phyloP scores from a whole-genome alignment of 2,888 invertebrate genomes.

The Ochropleura plecta region DNA sequence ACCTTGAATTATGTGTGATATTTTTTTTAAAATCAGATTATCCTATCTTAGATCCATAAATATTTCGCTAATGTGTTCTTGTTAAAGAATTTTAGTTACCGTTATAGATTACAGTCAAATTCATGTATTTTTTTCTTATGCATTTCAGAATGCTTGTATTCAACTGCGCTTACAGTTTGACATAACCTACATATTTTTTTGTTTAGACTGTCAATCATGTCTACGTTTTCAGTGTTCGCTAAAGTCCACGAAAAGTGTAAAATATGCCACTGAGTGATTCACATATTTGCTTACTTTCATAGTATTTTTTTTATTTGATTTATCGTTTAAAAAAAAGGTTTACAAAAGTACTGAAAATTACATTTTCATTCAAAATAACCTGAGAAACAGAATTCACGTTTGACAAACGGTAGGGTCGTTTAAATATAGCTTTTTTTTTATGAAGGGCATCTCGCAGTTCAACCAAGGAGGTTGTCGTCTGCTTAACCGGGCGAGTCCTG shows the following conservation, averaged over 20 bases:
- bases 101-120: not conserved
- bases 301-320: too few species aligned
- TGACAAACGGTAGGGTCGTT: too few species aligned
- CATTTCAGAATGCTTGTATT: not conserved
- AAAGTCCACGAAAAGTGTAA: not conserved
- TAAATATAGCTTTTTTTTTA: too few species aligned
- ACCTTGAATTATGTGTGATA: constrained; percentile 16
- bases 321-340: too few species aligned
- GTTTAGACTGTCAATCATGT: not conserved
- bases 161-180: not conserved
- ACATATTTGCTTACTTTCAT: too few species aligned
- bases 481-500: too few species aligned
- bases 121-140: not conserved
- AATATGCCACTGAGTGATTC: not conserved
- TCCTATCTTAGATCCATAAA: not conserved
- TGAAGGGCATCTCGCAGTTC: too few species aligned
- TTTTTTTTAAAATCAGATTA: not conserved
- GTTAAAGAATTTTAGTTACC: not conserved
- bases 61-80: not conserved
- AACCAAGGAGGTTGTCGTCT: too few species aligned
- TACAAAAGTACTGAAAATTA: too few species aligned
- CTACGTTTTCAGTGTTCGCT: not conserved
- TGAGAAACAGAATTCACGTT: too few species aligned
- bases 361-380: too few species aligned
- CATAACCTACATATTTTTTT: not conserved